Base-by-base conservation (phyloP, 2,113 vertebrate species). In the Otocyon megalotis region DNA sequence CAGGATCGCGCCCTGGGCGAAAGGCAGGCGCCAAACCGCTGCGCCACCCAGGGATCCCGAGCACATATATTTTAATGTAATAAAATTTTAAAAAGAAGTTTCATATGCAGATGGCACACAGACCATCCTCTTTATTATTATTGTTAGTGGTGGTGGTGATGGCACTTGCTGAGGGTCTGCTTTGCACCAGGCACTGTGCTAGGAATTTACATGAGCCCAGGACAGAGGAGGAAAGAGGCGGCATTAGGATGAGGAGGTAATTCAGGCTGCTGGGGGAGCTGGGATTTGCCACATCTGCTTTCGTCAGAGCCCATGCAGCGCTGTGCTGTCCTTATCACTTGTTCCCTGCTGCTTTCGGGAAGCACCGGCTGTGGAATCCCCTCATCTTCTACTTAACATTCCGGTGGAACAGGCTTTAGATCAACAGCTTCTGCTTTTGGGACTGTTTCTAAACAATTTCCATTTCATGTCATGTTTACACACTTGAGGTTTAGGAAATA, bases 381-480 rank as follows among this genome's bases (percentile, higher is more conserved):
- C 62, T 62, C 65, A 3, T 53, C 32, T 35, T 48, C 90, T 87
- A 76, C 22, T 79, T 63, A 62, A 76, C 48, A 63, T 92, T 90
- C 93, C 0, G 2, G 80, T 30, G 71, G 67, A 54, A 63, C 17
- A 53, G 58, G 53, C 90, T 92, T 87, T 71, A 43, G 50, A 76
- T 12, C 30, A 26, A 83, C 60, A 62, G 74, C 62, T 90, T 97
- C 88, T 97, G 74, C 48, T 71, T 79, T 84, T 32, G 48, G 53
- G 87, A 85, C n/a, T 60, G 74, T 86, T 88, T 82, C 81, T 88
- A 93, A 79, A 94, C 50, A 77, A 71, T 62, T 96, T 91, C 65
- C 50, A 67, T 37, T 95, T 84, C 28, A 26, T 63, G 28, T 89
- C 71, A 91, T 65, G 22, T 72, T 80, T 85, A 89, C 10, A 71